phyloP scores from a whole-genome alignment of 2,113 vertebrate genomes.

The Aphyosemion australe region DNA sequence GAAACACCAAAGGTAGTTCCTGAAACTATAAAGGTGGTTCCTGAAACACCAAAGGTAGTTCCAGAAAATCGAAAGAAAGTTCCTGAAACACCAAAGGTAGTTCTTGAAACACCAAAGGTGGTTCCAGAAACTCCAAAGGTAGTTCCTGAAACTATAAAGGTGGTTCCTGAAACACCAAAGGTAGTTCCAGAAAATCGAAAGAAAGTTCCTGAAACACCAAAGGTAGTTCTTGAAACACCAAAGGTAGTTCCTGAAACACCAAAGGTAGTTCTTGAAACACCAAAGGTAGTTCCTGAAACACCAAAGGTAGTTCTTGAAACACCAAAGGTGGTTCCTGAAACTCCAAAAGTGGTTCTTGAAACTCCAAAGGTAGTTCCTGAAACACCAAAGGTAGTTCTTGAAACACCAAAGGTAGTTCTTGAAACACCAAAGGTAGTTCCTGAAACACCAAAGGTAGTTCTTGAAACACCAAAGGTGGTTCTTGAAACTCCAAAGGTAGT shows the following conservation, averaged over 20 bases:
- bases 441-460: too few relatives aligned
- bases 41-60: not conserved
- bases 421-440: too few relatives aligned
- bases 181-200: not conserved
- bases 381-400: too few relatives aligned
- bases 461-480: too few relatives aligned
- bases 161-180: not conserved
- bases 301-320: not conserved
- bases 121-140: constrained; percentile 2
- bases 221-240: constrained; percentile 2
- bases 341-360: not conserved
- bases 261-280: not conserved
- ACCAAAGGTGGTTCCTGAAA: constrained; percentile 4
- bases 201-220: not conserved
- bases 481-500: too few relatives aligned
- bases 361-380: not conserved
- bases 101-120: not conserved
- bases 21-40: not conserved
- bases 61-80: not conserved
- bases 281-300: constrained; percentile 40
- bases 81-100: not conserved
- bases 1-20: not conserved
- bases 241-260: constrained; percentile 4
- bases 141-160: constrained; percentile 19
- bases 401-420: too few relatives aligned